A percentile compares a stretch with the other conserved stretches of the same genome.
Conservation (phyloP, 2,888 invertebrate species). For the Idaea aversata region DNA sequence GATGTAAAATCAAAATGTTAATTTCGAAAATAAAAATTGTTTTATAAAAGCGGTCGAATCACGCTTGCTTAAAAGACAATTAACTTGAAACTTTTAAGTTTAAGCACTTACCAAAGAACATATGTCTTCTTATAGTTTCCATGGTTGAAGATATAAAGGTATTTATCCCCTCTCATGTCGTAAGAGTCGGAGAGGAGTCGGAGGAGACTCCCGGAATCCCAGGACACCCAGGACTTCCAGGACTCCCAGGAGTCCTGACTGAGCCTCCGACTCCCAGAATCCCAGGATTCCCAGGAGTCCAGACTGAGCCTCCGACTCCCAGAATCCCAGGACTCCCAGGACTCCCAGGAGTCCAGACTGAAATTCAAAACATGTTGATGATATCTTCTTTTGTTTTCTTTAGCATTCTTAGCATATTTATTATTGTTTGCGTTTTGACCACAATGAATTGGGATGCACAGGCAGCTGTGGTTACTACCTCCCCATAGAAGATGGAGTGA, state of each 20-base stretch:
- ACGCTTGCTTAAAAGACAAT: too few species aligned
- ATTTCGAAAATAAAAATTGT: too few species aligned
- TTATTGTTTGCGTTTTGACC: neutral
- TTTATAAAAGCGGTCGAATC: too few species aligned
- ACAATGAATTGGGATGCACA: neutral
- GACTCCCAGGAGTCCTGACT: neutral
- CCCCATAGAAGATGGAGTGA: conserved; percentile 2
- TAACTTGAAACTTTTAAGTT: neutral
- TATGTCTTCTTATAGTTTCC: neutral
- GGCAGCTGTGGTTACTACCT: conserved; percentile 4
- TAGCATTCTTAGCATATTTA: neutral
- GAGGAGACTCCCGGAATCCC: too few species aligned
- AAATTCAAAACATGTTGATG: neutral
- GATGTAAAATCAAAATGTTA: too few species aligned
- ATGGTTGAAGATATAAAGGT: neutral
- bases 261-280: too few species aligned
- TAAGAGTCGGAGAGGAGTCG: neutral
- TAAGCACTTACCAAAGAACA: neutral
- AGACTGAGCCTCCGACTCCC: too few species aligned
- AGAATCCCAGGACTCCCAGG: too few species aligned
- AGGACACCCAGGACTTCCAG: too few species aligned
- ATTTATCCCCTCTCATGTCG: neutral
- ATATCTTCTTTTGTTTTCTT: neutral
- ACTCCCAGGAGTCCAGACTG: neutral
- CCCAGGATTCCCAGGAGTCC: too few species aligned